Conservation (phyloP, 2,888 invertebrate species). For the Cosmia pyralina region DNA sequence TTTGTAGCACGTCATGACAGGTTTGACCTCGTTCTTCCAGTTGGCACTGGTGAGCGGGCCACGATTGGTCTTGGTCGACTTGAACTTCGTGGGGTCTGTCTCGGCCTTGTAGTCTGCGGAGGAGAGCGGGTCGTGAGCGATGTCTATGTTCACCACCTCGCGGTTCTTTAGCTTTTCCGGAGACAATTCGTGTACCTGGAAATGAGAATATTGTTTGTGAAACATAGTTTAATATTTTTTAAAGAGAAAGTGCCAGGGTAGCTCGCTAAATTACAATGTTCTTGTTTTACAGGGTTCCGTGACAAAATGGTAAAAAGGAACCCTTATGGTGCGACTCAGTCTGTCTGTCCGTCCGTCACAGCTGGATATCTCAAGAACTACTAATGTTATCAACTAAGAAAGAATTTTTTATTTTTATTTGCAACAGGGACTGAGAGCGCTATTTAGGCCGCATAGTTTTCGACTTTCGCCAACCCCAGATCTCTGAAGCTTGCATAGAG, state of each 20-base stretch:
- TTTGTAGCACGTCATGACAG: constrained; percentile 99
- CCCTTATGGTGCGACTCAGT: too few relatives aligned
- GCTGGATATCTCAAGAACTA: too few relatives aligned
- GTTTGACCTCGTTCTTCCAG: constrained; percentile 94
- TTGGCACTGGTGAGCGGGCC: constrained; percentile 95
- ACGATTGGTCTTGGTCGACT: constrained; percentile 97
- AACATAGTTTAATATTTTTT: neutral
- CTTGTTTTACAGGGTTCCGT: too few relatives aligned
- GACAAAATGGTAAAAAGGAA: too few relatives aligned
- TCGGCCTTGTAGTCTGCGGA: constrained; percentile 96
- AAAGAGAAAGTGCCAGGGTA: neutral
- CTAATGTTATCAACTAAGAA: too few relatives aligned
- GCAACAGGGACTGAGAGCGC: too few relatives aligned
- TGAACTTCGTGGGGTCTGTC: constrained; percentile 92
- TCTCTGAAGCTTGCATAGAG: too few relatives aligned
- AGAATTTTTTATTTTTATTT: too few relatives aligned
- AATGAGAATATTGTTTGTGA: neutral
- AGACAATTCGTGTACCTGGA: constrained; percentile 97
- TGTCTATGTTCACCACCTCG: constrained; percentile 98
- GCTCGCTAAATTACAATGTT: neutral
- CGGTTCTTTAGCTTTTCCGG: constrained; percentile 96
- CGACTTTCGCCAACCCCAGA: too few relatives aligned
- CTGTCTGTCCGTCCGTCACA: too few relatives aligned
- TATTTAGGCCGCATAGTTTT: too few relatives aligned
- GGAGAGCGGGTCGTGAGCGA: constrained; percentile 96